Base-by-base conservation (phyloP, 1,140 invertebrate species). In the Diorhabda elongata region DNA sequence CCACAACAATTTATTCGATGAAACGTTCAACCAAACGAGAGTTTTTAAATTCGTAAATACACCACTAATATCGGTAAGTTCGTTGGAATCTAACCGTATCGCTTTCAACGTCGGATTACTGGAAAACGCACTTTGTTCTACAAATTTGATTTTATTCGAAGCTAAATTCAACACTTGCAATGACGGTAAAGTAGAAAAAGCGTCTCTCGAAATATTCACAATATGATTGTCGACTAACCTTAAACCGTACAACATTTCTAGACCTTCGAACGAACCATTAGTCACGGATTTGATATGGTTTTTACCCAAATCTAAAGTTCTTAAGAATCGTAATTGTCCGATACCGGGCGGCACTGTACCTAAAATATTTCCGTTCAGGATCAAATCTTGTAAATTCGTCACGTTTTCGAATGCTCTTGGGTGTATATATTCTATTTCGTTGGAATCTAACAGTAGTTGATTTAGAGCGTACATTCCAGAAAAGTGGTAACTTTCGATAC, bases 321-420 rank as follows among this genome's bases (percentile, higher is more conserved):
- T 90, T 41, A 95, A 81, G 64, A 86, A 86, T n/a, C 81, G 78
- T 26, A 94, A 81, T 76, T 87, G 85, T 61, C 85, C 85, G 8
- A 93, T 84, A 11, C 91, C 90, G 64, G 82, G 80, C 6, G 94
- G 93, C 26, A 97, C 85, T 68, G 84, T 83, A 41, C 83, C 86
- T 47, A 97, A 80, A 61, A 83, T 76, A 80, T 97, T 97, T 42
- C 89, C 87, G 73, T 89, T 90, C 26, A 95, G 81, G 59, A 90
- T 88, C 2, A 96, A 83, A 81, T 94, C 92, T 78, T 91, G 88
- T n/a, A 95, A 85, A 77, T 83, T 87, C 9, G 89, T 91, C 74
- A 92, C 87, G 81, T 93, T 96, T 78, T 87, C 86, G 76, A 94
- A 94, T 9, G 94, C 87, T 68, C 88, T 88, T 3, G 85, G 84